These are phyloP conservation scores for Torymus texanus DNA, from an alignment of 2,888 invertebrate species.

Conservation along the genomic window DNA sequence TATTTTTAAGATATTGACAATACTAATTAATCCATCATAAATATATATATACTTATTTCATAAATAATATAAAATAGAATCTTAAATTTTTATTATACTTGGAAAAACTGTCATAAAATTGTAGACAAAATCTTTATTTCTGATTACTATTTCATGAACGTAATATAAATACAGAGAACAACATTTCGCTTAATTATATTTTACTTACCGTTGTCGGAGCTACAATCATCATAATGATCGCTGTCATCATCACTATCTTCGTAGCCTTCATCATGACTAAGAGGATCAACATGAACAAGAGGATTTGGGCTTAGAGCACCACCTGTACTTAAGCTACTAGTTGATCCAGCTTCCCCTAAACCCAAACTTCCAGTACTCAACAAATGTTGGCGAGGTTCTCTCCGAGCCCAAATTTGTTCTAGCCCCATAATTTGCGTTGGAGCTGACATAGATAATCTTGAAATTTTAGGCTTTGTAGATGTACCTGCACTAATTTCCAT, in stretches of 20 bases:
- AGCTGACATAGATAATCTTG: constrained; percentile 89
- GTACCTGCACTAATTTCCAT: constrained; percentile 59
- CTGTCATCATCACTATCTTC: constrained; percentile 90
- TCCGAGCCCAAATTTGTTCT: constrained; percentile 89
- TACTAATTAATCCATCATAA: no score
- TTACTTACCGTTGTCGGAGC: constrained; percentile 84
- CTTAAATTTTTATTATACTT: no score
- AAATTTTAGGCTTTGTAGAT: constrained; percentile 75
- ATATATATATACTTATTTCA: no score
- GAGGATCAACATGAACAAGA: constrained; percentile 77
- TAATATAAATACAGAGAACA: no score
- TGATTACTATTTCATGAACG: no score
- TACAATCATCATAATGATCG: constrained; percentile 90
- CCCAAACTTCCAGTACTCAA: constrained; percentile 85
- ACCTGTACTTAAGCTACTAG: constrained; percentile 88
- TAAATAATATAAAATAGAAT: no score
- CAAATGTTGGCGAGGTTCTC: constrained; percentile 91
- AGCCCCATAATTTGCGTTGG: constrained; percentile 86
- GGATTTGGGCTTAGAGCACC: constrained; percentile 88
- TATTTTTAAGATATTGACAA: no score
- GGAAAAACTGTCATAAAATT: no score
- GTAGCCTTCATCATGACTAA: constrained; percentile 90
- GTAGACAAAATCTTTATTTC: no score
- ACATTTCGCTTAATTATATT: not conserved
- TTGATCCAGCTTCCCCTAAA: constrained; percentile 85